phyloP scores from a whole-genome alignment of 2,797 vertebrate species.

The Myotis pilosus region DNA sequence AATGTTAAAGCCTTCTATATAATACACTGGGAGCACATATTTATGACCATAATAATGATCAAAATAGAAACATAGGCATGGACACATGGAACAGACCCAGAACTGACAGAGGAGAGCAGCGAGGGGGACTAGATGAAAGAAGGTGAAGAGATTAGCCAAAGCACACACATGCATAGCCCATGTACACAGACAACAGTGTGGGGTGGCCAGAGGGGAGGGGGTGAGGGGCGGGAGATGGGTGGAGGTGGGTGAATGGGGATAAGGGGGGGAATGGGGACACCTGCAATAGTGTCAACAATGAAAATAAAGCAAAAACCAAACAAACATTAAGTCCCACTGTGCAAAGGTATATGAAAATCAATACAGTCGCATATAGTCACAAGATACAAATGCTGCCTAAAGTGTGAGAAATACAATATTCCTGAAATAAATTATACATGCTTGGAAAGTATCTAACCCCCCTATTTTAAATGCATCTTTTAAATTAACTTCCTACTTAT shows the following conservation, averaged over 20 bases:
- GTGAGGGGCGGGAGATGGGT: background rate
- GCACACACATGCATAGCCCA: background rate
- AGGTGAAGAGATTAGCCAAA: background rate
- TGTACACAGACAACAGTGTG: background rate
- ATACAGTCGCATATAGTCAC: background rate
- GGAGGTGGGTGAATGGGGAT: background rate
- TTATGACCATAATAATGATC: background rate
- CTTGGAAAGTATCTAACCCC: background rate
- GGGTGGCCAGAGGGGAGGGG: background rate
- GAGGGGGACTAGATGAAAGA: background rate
- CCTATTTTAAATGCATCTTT: background rate
- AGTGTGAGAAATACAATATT: background rate
- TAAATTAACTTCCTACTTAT: background rate
- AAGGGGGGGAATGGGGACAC: background rate
- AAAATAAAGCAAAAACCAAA: background rate
- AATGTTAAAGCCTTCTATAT: background rate
- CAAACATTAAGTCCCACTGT: background rate
- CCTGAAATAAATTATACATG: background rate
- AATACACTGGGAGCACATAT: background rate
- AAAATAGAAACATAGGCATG: background rate
- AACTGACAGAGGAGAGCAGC: background rate
- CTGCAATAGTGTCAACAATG: background rate
- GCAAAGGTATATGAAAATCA: background rate
- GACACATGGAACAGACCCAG: background rate
- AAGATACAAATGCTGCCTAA: background rate